Evolutionary conservation across 2,113 vertebrate genomes (phyloP).

Genomic region (Thryonomys swinderianus): DNA sequence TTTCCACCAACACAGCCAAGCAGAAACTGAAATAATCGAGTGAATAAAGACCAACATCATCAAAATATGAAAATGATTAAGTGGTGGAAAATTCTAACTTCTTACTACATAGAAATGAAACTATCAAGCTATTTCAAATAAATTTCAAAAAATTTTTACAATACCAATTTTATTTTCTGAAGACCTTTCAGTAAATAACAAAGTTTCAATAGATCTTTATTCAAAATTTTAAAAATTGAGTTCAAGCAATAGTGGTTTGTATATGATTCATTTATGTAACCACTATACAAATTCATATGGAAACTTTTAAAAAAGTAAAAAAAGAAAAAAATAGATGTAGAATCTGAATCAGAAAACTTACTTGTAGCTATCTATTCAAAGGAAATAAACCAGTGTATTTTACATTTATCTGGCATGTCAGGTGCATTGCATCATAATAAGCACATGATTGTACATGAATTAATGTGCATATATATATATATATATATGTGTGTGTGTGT

Average conservation of each 20-base stretch:
- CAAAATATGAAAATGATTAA: background rate
- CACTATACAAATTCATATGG: background rate
- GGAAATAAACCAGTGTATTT: background rate
- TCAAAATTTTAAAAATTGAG: background rate
- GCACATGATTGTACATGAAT: background rate
- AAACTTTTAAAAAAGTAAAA: background rate
- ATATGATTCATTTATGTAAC: too few relatives aligned
- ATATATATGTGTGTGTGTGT: too few relatives aligned
- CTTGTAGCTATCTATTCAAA: background rate
- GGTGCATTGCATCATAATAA: background rate
- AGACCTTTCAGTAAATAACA: background rate
- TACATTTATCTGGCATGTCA: background rate
- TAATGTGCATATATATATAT: too few relatives aligned
- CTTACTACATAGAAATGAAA: background rate
- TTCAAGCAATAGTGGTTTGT: background rate
- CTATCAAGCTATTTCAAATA: background rate
- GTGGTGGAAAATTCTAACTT: background rate
- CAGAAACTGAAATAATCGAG: constrained; percentile 11
- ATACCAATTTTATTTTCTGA: background rate
- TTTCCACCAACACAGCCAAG: constrained; percentile 50
- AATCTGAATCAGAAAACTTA: background rate
- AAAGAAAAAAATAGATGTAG: background rate
- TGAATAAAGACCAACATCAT: constrained; percentile 50
- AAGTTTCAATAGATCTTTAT: background rate
- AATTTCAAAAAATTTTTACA: background rate